phyloP scores from a whole-genome alignment of 2,113 vertebrate species.

The Phaethon lepturus region DNA sequence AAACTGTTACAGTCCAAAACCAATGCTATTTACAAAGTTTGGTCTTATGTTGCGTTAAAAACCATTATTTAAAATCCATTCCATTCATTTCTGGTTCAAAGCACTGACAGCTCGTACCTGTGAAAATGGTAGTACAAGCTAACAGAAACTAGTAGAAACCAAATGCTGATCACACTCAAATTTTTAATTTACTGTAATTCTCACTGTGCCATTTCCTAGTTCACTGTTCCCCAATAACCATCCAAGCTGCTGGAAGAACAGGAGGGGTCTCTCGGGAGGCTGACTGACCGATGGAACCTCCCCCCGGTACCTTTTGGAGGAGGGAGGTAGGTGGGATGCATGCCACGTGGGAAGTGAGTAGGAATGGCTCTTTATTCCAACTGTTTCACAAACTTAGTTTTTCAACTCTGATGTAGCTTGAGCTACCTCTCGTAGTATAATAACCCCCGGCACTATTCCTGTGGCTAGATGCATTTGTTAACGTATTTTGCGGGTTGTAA shows the following conservation, averaged over 20 bases:
- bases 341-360: neutral
- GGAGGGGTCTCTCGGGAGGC: neutral
- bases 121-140: neutral
- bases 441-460: neutral
- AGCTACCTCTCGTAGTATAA: neutral
- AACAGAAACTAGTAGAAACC: neutral
- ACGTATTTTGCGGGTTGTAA: rapidly evolving
- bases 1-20: neutral
- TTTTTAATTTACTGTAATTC: neutral
- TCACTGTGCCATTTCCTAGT: neutral
- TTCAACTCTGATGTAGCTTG: neutral
- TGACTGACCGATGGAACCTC: neutral
- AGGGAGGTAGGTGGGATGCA: neutral
- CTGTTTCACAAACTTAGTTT: neutral
- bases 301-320: neutral
- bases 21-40: neutral
- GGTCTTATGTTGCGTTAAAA: neutral
- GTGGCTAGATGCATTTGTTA: neutral
- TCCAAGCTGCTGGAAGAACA: neutral
- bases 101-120: neutral
- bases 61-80: conserved; percentile 23
- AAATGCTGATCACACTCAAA: neutral
- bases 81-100: conserved; percentile 17
- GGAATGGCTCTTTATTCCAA: neutral
- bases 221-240: neutral